These are phyloP conservation scores for Leucoraja ocellata DNA, from an alignment of 2,797 vertebrate genomes.

Conservation along the genomic window DNA sequence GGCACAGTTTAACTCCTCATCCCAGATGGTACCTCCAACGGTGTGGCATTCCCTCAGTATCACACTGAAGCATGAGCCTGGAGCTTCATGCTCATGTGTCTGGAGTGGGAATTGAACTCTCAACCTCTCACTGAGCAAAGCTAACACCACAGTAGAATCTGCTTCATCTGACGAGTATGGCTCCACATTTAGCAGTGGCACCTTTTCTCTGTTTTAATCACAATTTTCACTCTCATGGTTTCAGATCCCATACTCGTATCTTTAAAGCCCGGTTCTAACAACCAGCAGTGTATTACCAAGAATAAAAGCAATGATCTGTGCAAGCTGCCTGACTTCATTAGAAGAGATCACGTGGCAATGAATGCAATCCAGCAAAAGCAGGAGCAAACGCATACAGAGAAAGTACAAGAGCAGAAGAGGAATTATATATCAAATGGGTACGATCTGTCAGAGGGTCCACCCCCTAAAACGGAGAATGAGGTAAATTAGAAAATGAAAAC, in stretches of 20 bases:
- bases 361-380: constrained; percentile 41
- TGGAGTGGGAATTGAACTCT: background rate
- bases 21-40: background rate
- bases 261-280: constrained; percentile 72
- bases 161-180: background rate
- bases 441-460: constrained; percentile 65
- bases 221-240: background rate
- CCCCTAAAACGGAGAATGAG: constrained; percentile 87
- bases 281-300: constrained; percentile 47
- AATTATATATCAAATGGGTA: constrained; percentile 62
- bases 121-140: background rate
- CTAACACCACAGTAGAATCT: background rate
- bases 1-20: background rate
- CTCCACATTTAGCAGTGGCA: background rate
- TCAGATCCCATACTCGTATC: constrained; percentile 79
- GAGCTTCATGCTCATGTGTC: background rate
- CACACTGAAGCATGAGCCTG: background rate
- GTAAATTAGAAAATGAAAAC: constrained; percentile 51
- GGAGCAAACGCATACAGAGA: constrained; percentile 54
- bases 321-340: constrained; percentile 40
- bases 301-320: constrained; percentile 47
- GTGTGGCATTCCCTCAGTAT: background rate
- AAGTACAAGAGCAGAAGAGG: constrained; percentile 50
- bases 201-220: background rate
- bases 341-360: constrained; percentile 45